Evolutionary conservation across 2,797 vertebrate species (phyloP).

Genomic region (Carapus acus): DNA sequence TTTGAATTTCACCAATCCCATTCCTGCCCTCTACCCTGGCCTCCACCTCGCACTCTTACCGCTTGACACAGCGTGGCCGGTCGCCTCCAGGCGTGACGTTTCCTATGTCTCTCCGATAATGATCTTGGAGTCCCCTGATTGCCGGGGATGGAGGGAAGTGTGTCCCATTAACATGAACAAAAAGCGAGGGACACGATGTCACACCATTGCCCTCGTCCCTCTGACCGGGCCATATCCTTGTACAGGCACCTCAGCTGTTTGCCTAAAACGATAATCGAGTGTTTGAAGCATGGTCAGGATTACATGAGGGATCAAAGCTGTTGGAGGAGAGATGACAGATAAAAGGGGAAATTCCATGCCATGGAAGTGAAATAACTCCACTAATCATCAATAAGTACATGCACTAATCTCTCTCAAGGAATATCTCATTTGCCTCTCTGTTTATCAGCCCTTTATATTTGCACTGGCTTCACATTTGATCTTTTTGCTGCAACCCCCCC

Average conservation of each 20-base stretch:
- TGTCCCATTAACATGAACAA: constrained; percentile 54
- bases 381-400: constrained; percentile 22
- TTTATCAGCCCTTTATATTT: constrained; percentile 25
- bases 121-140: constrained; percentile 52
- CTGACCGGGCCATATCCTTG: constrained; percentile 13
- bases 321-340: constrained; percentile 35
- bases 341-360: constrained; percentile 1
- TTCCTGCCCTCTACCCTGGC: constrained; percentile 34
- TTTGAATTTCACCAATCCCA: constrained; percentile 24
- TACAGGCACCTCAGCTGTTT: constrained; percentile 22
- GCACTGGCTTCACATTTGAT: constrained; percentile 30
- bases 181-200: constrained; percentile 38
- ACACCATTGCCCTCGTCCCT: constrained; percentile 34
- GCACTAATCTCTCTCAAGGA: constrained; percentile 32
- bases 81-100: constrained; percentile 51
- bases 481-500: constrained; percentile 24
- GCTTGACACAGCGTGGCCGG: constrained; percentile 65
- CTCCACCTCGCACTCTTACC: constrained; percentile 45
- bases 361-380: constrained; percentile 33
- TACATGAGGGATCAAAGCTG: constrained; percentile 17
- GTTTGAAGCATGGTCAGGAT: constrained; percentile 12
- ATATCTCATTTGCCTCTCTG: constrained; percentile 29
- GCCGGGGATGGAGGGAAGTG: constrained; percentile 50
- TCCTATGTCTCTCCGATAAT: constrained; percentile 53
- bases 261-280: constrained; percentile 20